Conservation (phyloP, 2,113 vertebrate species). For the Merops nubicus region DNA sequence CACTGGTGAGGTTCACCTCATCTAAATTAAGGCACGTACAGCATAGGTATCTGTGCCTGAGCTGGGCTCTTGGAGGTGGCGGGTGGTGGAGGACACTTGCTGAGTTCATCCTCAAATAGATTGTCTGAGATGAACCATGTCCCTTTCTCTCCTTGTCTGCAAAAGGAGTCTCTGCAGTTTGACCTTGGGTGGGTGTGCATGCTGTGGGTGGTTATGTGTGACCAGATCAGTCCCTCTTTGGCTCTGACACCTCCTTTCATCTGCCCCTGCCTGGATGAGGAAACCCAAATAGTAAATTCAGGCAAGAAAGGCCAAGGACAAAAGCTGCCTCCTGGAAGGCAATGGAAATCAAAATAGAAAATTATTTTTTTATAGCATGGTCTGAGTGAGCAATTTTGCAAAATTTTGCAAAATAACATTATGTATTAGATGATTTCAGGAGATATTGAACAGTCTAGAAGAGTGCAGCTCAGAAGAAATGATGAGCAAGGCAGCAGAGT, state of each 20-base stretch:
- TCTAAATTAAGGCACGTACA: neutral
- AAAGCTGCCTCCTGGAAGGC: neutral
- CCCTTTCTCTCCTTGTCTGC: neutral
- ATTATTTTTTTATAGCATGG: neutral
- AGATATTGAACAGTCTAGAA: conserved; percentile 14
- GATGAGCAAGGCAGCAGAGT: neutral
- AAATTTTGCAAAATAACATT: conserved; percentile 29
- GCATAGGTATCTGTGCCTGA: neutral
- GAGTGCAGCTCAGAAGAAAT: neutral
- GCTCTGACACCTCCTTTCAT: neutral
- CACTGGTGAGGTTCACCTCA: neutral
- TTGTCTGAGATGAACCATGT: neutral
- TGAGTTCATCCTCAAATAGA: neutral
- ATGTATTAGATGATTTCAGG: neutral
- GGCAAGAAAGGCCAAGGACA: neutral
- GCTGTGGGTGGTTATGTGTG: neutral
- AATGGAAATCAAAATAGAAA: neutral
- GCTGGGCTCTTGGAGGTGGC: rapidly evolving
- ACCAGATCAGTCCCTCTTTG: neutral
- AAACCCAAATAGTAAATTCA: neutral
- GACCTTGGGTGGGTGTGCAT: neutral
- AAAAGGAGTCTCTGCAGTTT: neutral
- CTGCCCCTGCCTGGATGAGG: neutral
- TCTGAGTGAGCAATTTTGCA: neutral
- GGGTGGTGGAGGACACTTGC: neutral